phyloP scores from a whole-genome alignment of 2,888 invertebrate species.

The Pristionchus exspectatus region DNA sequence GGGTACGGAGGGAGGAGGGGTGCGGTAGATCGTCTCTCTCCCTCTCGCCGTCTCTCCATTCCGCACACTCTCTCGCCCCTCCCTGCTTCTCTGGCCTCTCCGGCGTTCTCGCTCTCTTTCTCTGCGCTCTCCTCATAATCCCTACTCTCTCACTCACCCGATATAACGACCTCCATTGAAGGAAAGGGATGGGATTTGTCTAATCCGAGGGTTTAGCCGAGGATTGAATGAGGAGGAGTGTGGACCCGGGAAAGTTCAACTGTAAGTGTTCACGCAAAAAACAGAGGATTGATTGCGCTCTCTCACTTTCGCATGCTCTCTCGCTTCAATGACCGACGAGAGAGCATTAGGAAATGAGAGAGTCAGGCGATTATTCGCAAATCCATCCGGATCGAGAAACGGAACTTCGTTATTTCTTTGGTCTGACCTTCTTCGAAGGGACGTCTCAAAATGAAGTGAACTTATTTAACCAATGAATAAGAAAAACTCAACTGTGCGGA shows the following conservation, averaged over 20 bases:
- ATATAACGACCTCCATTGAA: conserved; percentile 31
- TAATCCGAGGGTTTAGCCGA: conserved; percentile 26
- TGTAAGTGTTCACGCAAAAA: conserved; percentile 4
- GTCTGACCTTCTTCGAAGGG: too few species aligned
- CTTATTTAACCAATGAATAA: too few species aligned
- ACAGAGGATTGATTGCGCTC: neutral
- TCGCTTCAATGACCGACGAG: too few species aligned
- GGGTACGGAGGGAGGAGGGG: neutral
- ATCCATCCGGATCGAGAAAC: neutral
- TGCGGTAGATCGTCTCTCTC: neutral
- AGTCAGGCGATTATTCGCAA: neutral
- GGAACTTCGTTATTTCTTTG: neutral
- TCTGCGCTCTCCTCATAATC: neutral
- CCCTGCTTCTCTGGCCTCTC: neutral
- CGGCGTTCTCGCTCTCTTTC: neutral
- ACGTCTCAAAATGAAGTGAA: too few species aligned
- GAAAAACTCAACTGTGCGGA: neutral
- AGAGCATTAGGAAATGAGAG: neutral
- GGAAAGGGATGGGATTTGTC: conserved; percentile 26
- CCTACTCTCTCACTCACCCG: neutral
- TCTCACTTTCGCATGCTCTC: too few species aligned
- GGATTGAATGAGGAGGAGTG: neutral
- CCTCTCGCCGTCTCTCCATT: neutral
- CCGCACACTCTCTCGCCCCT: conserved; percentile 5
- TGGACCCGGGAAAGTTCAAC: neutral